A percentile compares a stretch with the other conserved stretches of the same genome.
These are phyloP conservation scores for Poecile atricapillus DNA, from an alignment of 2,113 vertebrate species.

Conservation along the genomic window DNA sequence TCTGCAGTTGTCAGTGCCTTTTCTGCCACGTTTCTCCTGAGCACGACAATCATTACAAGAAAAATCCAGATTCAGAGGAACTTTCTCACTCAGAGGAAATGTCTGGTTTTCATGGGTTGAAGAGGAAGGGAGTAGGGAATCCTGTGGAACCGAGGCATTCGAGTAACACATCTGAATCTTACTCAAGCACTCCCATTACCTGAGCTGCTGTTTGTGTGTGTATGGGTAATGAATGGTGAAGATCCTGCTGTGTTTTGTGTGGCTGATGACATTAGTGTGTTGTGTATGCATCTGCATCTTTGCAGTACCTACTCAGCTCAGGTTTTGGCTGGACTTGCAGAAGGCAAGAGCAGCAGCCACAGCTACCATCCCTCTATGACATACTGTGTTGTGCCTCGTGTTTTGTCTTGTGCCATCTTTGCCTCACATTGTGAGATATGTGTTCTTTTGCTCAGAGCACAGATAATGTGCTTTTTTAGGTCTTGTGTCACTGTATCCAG, in stretches of 20 bases:
- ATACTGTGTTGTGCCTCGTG: background rate
- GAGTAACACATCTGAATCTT: background rate
- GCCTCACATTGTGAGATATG: background rate
- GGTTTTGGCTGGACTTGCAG: background rate
- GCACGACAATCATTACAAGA: background rate
- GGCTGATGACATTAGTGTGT: background rate
- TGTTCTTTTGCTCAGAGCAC: background rate
- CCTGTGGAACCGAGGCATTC: background rate
- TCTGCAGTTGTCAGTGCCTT: background rate
- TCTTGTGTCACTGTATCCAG: background rate
- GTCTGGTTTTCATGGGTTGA: background rate
- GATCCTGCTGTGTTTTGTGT: background rate
- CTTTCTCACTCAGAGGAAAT: background rate
- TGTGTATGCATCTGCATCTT: background rate
- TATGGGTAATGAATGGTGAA: background rate
- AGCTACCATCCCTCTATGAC: background rate
- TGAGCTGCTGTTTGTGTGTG: background rate
- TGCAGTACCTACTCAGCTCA: background rate
- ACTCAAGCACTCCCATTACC: background rate
- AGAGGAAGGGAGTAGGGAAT: background rate
- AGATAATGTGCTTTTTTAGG: background rate
- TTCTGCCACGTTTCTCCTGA: background rate
- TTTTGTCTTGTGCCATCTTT: background rate
- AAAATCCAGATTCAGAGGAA: background rate
- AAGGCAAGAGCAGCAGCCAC: background rate